Percentiles rank a stretch among this genome's conserved stretches.
Evolutionary conservation across 2,797 vertebrate species (phyloP).

Genomic region (Yasuhikotakia modesta): DNA sequence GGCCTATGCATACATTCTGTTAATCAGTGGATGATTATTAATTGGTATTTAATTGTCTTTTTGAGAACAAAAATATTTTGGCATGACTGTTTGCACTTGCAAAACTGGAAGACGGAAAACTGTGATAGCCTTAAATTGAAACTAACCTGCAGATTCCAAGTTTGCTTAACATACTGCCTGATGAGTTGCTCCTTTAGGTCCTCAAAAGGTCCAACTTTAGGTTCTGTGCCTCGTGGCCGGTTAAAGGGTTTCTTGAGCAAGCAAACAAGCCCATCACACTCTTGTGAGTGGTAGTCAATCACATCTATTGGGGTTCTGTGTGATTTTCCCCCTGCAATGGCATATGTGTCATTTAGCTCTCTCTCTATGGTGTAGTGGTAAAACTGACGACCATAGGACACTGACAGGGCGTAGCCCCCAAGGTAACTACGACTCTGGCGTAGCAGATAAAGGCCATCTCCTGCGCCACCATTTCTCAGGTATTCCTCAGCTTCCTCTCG

Average conservation of each 20-base stretch:
- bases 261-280: slow-evolving; percentile 87
- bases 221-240: slow-evolving; percentile 85
- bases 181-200: slow-evolving; percentile 95
- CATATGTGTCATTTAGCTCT: slow-evolving; percentile 84
- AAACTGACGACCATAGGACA: slow-evolving; percentile 78
- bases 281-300: slow-evolving; percentile 88
- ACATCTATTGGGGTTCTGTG: slow-evolving; percentile 85
- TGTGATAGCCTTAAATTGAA: not conserved
- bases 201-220: slow-evolving; percentile 93
- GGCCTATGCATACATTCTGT: too few species aligned
- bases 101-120: too few species aligned
- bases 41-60: too few species aligned
- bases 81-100: too few species aligned
- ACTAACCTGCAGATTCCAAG: slow-evolving; percentile 91
- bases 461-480: slow-evolving; percentile 79
- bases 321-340: slow-evolving; percentile 88
- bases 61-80: too few species aligned
- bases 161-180: slow-evolving; percentile 89
- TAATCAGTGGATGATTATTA: too few species aligned
- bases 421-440: slow-evolving; percentile 94
- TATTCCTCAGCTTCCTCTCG: slow-evolving; percentile 91
- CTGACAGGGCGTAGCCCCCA: slow-evolving; percentile 89
- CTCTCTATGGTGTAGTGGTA: slow-evolving; percentile 96
- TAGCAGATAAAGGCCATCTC: slow-evolving; percentile 83
- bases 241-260: slow-evolving; percentile 86